A percentile compares a stretch with the other conserved stretches of the same genome.
These are phyloP conservation scores for Polydesmus complanatus DNA, from an alignment of 2,888 invertebrate genomes.

Conservation along the genomic window DNA sequence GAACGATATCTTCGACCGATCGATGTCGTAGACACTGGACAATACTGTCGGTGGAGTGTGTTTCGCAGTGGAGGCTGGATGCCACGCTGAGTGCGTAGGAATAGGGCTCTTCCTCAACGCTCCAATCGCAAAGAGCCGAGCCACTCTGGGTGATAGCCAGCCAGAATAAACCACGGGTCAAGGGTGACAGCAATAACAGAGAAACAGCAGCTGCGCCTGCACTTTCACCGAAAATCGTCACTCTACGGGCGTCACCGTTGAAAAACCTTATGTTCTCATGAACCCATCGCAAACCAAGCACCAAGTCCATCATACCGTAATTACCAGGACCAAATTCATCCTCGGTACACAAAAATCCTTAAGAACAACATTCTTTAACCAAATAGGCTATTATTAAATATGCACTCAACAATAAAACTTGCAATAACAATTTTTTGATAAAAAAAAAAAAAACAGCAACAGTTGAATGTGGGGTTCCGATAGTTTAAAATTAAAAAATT, in stretches of 20 bases:
- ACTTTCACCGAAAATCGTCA: constrained; percentile 42
- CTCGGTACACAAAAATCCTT: constrained; percentile 47
- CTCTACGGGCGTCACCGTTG: constrained; percentile 38
- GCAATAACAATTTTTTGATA: too few species aligned
- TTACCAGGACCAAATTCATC: constrained; percentile 49
- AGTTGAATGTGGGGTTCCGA: too few species aligned
- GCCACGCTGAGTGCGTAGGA: constrained; percentile 4
- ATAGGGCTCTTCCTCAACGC: constrained; percentile 9
- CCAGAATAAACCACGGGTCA: constrained; percentile 13
- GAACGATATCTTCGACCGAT: not conserved
- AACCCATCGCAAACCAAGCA: constrained; percentile 41
- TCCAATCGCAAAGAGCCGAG: constrained; percentile 13
- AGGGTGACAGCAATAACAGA: constrained; percentile 28
- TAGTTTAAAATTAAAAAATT: too few species aligned
- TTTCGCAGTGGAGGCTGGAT: not conserved
- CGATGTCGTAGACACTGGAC: constrained; percentile 3
- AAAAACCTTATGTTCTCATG: constrained; percentile 37
- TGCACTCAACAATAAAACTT: too few species aligned
- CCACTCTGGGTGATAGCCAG: constrained; percentile 14
- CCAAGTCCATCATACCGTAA: constrained; percentile 41
- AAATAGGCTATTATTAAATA: not conserved
- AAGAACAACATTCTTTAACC: constrained; percentile 3
- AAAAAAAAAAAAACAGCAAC: too few species aligned
- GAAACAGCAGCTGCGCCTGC: constrained; percentile 38
- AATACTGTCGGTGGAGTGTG: not conserved